Conservation (phyloP, 2,797 vertebrate genomes). For the Sparidentex hasta region DNA sequence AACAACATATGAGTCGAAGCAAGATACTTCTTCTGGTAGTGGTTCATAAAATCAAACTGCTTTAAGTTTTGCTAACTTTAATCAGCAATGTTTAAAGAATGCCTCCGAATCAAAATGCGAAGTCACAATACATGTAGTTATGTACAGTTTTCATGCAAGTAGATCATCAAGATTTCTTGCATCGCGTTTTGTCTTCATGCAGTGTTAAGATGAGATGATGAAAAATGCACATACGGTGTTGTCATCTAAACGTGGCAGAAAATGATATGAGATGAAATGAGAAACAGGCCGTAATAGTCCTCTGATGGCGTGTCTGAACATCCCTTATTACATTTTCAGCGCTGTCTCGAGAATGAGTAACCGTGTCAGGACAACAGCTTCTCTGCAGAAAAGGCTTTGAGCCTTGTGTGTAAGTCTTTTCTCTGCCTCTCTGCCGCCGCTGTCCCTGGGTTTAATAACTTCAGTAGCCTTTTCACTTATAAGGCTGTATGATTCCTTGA, state of each 20-base stretch:
- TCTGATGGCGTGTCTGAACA: conserved; percentile 53
- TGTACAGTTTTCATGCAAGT: neutral
- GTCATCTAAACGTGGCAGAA: conserved; percentile 9
- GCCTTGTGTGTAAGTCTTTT: conserved; percentile 31
- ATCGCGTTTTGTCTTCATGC: neutral
- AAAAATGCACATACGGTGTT: conserved; percentile 26
- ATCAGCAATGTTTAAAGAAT: neutral
- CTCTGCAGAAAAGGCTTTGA: conserved; percentile 33
- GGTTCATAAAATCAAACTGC: neutral
- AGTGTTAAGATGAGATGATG: conserved; percentile 26
- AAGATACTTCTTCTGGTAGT: neutral
- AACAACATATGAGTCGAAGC: neutral
- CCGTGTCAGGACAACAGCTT: conserved; percentile 47
- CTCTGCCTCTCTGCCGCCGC: conserved; percentile 39
- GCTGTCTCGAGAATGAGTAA: conserved; percentile 54
- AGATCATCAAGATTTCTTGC: neutral
- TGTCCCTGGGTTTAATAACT: conserved; percentile 83
- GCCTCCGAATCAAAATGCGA: neutral
- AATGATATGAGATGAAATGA: conserved; percentile 42
- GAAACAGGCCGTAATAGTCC: conserved; percentile 35
- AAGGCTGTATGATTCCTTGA: conserved; percentile 79
- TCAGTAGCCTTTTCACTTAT: conserved; percentile 80
- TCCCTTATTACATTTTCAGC: conserved; percentile 62
- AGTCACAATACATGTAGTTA: neutral
- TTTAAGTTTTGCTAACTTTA: neutral